Conservation (phyloP, 2,797 vertebrate species). For the Hydrocynus forskahlii region DNA sequence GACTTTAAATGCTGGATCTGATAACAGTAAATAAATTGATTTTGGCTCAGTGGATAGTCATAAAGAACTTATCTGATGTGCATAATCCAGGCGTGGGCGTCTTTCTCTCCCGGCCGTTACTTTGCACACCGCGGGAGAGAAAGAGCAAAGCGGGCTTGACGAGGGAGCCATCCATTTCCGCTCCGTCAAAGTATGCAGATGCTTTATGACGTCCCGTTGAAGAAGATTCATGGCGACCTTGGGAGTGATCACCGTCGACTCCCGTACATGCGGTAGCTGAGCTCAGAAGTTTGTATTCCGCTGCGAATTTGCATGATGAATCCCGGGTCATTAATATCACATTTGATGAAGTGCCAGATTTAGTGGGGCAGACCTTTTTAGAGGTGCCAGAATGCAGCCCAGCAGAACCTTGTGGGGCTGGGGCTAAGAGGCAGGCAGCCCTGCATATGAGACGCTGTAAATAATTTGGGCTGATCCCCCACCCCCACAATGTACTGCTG, state of each 20-base stretch:
- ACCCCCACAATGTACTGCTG: constrained; percentile 30
- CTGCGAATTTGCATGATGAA: constrained; percentile 56
- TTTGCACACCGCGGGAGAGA: constrained; percentile 18
- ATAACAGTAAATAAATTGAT: constrained; percentile 63
- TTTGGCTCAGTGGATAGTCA: constrained; percentile 61
- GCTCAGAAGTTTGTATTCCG: constrained; percentile 49
- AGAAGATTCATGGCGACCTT: constrained; percentile 61
- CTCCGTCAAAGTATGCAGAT: constrained; percentile 49
- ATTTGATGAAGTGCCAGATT: constrained; percentile 57
- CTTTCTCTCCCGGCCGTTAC: constrained; percentile 41
- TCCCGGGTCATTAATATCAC: constrained; percentile 56
- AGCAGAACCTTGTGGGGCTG: constrained; percentile 34
- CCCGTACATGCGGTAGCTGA: constrained; percentile 26
- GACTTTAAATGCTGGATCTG: constrained; percentile 54
- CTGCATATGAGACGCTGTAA: constrained; percentile 49
- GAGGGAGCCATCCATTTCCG: constrained; percentile 43
- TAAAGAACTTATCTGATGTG: constrained; percentile 60
- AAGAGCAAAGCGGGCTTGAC: constrained; percentile 41
- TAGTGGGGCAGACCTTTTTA: constrained; percentile 47
- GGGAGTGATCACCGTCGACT: constrained; percentile 46
- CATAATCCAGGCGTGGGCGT: constrained; percentile 45
- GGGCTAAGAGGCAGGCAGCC: constrained; percentile 37
- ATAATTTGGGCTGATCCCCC: constrained; percentile 49
- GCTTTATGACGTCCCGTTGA: constrained; percentile 51
- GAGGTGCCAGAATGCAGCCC: constrained; percentile 40